These are phyloP conservation scores for Takifugu bimaculatus DNA, from an alignment of 2,113 vertebrate genomes.

Conservation along the genomic window DNA sequence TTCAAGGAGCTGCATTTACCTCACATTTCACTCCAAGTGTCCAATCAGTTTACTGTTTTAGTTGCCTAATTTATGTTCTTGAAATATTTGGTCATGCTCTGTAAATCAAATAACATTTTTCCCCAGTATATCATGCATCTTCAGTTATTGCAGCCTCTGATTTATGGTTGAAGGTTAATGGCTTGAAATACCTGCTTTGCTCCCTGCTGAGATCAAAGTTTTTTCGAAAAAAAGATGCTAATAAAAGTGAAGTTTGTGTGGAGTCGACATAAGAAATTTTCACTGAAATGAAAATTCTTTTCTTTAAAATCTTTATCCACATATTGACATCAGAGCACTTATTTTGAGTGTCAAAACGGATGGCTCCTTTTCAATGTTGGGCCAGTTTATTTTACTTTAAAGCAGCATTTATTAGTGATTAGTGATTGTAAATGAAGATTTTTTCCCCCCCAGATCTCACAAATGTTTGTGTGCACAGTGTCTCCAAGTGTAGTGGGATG, in stretches of 20 bases:
- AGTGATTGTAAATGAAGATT: background rate
- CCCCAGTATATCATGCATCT: background rate
- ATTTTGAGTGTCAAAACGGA: background rate
- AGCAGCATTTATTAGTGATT: background rate
- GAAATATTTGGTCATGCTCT: background rate
- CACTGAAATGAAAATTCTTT: background rate
- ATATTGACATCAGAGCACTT: background rate
- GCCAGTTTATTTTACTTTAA: background rate
- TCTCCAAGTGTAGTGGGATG: slow-evolving; percentile 40
- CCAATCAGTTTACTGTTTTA: background rate
- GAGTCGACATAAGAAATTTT: slow-evolving; percentile 5
- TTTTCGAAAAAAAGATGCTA: background rate
- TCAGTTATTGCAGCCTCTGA: slow-evolving; percentile 4
- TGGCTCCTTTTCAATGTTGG: background rate
- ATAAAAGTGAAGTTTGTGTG: slow-evolving; percentile 22
- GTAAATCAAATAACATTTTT: slow-evolving; percentile 3
- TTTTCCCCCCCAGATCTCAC: slow-evolving; percentile 20
- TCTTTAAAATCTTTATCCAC: background rate
- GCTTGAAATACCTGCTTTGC: slow-evolving; percentile 1
- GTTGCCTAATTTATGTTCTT: background rate
- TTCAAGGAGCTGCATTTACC: too few species aligned
- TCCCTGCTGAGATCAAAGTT: too few species aligned
- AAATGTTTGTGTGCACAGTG: slow-evolving; percentile 30
- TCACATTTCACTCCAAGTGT: background rate
- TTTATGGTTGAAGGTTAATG: slow-evolving; percentile 16